Base-by-base conservation (phyloP, 2,113 vertebrate genomes). In the Peromyscus maniculatus region DNA sequence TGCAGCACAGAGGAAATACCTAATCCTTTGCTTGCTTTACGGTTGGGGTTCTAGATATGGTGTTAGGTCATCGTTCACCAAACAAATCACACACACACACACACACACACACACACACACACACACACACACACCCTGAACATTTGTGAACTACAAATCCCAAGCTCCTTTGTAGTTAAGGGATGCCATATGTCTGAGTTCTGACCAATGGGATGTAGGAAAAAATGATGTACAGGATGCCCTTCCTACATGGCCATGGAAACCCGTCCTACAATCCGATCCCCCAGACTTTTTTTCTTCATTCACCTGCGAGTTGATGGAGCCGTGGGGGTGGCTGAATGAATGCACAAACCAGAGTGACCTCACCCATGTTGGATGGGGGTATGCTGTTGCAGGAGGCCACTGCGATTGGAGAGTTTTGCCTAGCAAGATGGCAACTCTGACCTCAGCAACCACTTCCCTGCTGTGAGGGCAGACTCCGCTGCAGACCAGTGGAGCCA, bases 221-320 rank as follows among this genome's bases (percentile, higher is more conserved):
- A 9, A 9, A 36, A 66, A 52, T 22, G 8, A 66, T 0, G 7
- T 2, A 11, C 11, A 12, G 4, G 1, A 1, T 12, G 26, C 16
- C 36, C n/a, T 72, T 31, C 89, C 43, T 19, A 16, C 36, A 24
- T 21, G 43, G 66, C 46, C 4, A 0, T 26, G n/a, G 66, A 31
- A 77, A 49, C 57, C 46, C 1, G 0, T 43, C 19, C 4, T 19
- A 11, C 1, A 12, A 2, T 7, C 17, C 17, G 21, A n/a, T 39
- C 3, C 31, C 19, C 3, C 33, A 39, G 2, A 2, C 19, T 28
- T 28, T 55, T 55, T 62, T 19, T 36, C 26, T 52, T 52, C 31
- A 3, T 64, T 28, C 22, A 82, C 66, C 26, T 11, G 22, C 39
- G 5, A 7, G 46, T 55, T 66, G 64, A 22, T 15, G 16, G 52